Conservation (phyloP, 1,140 invertebrate species). For the Drosophila ananassae region DNA sequence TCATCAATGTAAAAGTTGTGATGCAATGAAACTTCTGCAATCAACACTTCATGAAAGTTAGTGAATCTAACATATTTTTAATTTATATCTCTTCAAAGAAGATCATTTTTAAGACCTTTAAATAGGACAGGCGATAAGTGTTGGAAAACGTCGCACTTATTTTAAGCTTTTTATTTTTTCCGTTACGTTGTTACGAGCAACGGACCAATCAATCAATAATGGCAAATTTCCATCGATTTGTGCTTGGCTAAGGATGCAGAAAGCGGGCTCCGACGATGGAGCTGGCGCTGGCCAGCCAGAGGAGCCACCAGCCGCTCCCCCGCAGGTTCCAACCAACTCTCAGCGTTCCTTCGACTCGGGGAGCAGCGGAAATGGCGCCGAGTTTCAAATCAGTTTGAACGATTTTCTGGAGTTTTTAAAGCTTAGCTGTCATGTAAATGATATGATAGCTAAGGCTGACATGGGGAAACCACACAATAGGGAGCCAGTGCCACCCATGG, state of each 20-base stretch:
- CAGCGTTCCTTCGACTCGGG: conserved; percentile 18
- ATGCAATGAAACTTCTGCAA: too few relatives aligned
- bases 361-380: conserved; percentile 28
- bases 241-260: conserved; percentile 36
- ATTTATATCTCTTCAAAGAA: too few relatives aligned
- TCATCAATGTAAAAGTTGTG: too few relatives aligned
- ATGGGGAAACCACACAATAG: conserved; percentile 56
- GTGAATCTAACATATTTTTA: too few relatives aligned
- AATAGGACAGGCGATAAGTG: background rate
- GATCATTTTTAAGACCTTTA: too few relatives aligned
- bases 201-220: conserved; percentile 40
- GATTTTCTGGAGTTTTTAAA: conserved; percentile 83
- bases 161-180: conserved; percentile 11
- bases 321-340: background rate
- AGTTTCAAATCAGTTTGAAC: conserved; percentile 79
- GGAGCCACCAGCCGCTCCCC: conserved; percentile 29
- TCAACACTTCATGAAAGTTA: too few relatives aligned
- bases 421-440: conserved; percentile 82
- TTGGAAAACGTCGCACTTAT: background rate
- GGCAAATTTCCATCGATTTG: conserved; percentile 43
- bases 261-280: conserved; percentile 49
- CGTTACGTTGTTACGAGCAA: conserved; percentile 43
- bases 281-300: conserved; percentile 41
- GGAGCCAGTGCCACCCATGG: conserved; percentile 63
- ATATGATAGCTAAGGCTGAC: conserved; percentile 75